Percentiles rank a stretch among this genome's conserved stretches.
Conservation (phyloP, 1,140 invertebrate genomes). For the Camponotus pennsylvanicus region DNA sequence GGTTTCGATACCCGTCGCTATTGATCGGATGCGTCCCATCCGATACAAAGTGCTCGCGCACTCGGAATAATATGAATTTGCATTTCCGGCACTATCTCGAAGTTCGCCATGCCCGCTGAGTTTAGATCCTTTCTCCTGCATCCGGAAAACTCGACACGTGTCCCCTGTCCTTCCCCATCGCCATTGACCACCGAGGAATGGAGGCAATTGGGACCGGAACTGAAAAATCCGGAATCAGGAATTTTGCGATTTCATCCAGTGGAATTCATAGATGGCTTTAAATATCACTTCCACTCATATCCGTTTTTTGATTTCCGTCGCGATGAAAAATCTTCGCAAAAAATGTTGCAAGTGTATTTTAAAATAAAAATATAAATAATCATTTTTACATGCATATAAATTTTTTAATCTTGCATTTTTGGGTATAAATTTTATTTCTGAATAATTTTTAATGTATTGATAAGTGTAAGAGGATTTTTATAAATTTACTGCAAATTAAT, state of each 20-base stretch:
- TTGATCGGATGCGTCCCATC: slow-evolving; percentile 44
- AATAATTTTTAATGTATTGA: background rate
- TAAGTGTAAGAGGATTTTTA: too few species aligned
- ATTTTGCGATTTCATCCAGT: slow-evolving; percentile 17
- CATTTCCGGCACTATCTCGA: slow-evolving; percentile 24
- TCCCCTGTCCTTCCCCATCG: slow-evolving; percentile 19
- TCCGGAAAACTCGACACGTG: slow-evolving; percentile 41
- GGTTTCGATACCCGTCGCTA: slow-evolving; percentile 24
- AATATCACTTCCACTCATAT: slow-evolving; percentile 18
- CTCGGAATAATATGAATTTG: slow-evolving; percentile 58
- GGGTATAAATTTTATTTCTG: background rate
- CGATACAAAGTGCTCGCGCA: slow-evolving; percentile 54
- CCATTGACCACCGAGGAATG: slow-evolving; percentile 12
- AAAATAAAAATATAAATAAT: slow-evolving; percentile 35
- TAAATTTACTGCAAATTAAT: background rate
- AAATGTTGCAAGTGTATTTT: background rate
- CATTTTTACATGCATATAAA: background rate
- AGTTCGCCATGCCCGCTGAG: background rate
- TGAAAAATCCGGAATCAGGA: slow-evolving; percentile 48
- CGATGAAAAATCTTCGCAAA: background rate
- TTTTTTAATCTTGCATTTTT: background rate
- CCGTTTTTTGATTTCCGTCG: slow-evolving; percentile 5
- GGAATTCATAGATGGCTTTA: slow-evolving; percentile 34
- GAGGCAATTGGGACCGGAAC: slow-evolving; percentile 27
- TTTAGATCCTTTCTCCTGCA: slow-evolving; percentile 14